Percentiles rank a stretch among this genome's conserved stretches.
phyloP scores from a whole-genome alignment of 2,113 vertebrate species.

The Daubentonia madagascariensis region DNA sequence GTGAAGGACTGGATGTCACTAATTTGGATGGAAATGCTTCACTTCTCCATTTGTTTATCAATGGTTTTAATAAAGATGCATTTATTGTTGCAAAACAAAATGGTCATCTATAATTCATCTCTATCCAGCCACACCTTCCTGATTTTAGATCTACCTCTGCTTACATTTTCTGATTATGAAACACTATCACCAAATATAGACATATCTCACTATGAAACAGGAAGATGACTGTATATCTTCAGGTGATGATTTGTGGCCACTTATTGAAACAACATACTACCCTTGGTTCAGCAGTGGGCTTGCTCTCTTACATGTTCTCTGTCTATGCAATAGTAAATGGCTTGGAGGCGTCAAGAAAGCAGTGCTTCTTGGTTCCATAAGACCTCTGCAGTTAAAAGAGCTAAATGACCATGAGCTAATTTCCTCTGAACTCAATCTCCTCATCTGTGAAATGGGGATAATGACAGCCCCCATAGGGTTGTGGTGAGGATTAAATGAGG shows the following conservation, averaged over 20 bases:
- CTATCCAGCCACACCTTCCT: neutral
- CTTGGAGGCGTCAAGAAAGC: neutral
- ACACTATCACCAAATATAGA: neutral
- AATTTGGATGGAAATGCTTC: conserved; percentile 8
- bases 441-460: neutral
- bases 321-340: neutral
- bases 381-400: conserved; percentile 8
- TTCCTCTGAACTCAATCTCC: neutral
- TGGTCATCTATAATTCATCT: neutral
- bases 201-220: neutral
- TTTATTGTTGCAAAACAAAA: conserved; percentile 4
- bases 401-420: neutral
- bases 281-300: neutral
- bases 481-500: neutral
- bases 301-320: neutral
- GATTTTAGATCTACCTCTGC: neutral
- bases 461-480: neutral
- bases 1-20: neutral
- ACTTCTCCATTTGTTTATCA: neutral
- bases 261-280: neutral
- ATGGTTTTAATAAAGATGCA: conserved; percentile 1
- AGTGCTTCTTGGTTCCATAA: neutral
- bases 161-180: neutral
- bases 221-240: neutral
- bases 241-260: neutral